Percentiles rank a stretch among this genome's conserved stretches.
These are phyloP conservation scores for Takifugu rubripes DNA, from an alignment of 2,797 vertebrate genomes.

Conservation along the genomic window DNA sequence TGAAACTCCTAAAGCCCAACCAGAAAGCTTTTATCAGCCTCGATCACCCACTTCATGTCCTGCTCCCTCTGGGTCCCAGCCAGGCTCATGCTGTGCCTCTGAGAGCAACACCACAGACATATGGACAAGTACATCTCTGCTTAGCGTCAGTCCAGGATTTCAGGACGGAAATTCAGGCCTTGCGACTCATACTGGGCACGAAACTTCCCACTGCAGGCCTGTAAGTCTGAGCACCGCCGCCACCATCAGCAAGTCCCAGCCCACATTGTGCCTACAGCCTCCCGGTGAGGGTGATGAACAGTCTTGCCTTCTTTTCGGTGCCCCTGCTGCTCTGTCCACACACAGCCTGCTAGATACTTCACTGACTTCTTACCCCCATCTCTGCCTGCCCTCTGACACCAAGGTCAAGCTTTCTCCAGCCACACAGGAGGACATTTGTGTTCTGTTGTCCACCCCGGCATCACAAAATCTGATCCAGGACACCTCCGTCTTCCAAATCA, in stretches of 20 bases:
- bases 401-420: conserved; percentile 26
- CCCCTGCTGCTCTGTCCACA: conserved; percentile 49
- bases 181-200: conserved; percentile 21
- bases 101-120: conserved; percentile 37
- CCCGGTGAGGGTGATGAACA: conserved; percentile 51
- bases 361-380: conserved; percentile 38
- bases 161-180: conserved; percentile 33
- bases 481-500: conserved; percentile 43
- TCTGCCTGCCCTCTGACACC: conserved; percentile 36
- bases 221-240: conserved; percentile 34
- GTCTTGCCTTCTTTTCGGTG: conserved; percentile 56
- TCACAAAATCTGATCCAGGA: conserved; percentile 47
- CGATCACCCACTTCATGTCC: conserved; percentile 42
- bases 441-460: conserved; percentile 17
- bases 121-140: conserved; percentile 52
- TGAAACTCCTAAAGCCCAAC: conserved; percentile 34
- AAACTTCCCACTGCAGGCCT: conserved; percentile 33
- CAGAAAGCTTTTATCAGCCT: conserved; percentile 47
- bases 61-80: conserved; percentile 34
- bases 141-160: conserved; percentile 36
- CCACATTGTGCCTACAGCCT: conserved; percentile 67
- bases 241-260: conserved; percentile 72
- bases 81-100: conserved; percentile 25
- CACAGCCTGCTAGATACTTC: conserved; percentile 53
- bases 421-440: conserved; percentile 41